These are phyloP conservation scores for Sylvia atricapilla DNA, from an alignment of 2,113 vertebrate genomes.

Conservation along the genomic window DNA sequence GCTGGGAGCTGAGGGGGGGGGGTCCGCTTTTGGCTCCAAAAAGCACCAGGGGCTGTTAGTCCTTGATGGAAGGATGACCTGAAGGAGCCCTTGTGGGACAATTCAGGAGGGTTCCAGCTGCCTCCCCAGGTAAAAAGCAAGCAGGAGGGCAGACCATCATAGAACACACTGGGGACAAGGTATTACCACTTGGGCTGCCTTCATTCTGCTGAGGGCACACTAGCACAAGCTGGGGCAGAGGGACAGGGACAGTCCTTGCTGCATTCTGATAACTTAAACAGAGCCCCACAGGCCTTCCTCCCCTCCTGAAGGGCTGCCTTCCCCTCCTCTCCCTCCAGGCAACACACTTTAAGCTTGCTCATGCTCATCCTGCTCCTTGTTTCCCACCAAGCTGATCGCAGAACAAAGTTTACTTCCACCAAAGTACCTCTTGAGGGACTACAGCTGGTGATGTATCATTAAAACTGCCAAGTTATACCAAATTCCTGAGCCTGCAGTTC, in stretches of 20 bases:
- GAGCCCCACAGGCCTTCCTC: background rate
- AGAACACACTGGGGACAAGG: background rate
- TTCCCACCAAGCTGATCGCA: background rate
- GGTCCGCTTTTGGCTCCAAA: background rate
- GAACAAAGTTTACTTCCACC: background rate
- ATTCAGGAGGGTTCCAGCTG: background rate
- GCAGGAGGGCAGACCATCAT: background rate
- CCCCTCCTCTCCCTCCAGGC: background rate
- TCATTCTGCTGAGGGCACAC: background rate
- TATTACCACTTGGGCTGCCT: background rate
- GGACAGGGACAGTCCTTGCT: background rate
- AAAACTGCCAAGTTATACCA: background rate
- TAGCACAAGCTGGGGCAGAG: background rate
- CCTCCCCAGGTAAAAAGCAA: background rate
- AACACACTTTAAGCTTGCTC: background rate
- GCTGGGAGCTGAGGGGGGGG: background rate
- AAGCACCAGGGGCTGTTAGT: background rate
- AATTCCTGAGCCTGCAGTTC: background rate
- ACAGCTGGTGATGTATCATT: background rate
- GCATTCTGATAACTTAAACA: background rate
- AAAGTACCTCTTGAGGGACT: background rate
- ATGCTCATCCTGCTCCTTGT: background rate
- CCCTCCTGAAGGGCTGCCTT: background rate
- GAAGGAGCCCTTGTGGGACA: background rate
- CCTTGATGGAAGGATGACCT: background rate